phyloP scores from a whole-genome alignment of 2,797 vertebrate genomes.

The Lacerta bilineata region DNA sequence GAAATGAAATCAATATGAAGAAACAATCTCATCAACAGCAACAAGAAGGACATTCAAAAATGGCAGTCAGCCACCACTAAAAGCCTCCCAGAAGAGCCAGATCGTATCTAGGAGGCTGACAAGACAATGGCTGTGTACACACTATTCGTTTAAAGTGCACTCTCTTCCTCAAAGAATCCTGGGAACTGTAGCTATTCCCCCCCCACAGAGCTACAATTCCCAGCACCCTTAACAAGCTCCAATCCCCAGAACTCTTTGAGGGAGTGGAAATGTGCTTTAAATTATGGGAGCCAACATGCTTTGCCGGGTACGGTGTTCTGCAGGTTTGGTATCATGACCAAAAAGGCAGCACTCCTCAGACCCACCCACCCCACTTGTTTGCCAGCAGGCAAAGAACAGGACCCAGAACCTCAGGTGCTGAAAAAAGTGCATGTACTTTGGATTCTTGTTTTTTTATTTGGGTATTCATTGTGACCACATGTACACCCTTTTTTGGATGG shows the following conservation, averaged over 20 bases:
- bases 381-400: not conserved
- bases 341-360: not conserved
- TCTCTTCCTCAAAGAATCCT: too few species aligned
- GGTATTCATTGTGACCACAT: too few species aligned
- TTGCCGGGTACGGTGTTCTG: not conserved
- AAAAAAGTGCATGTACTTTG: not conserved
- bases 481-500: not conserved
- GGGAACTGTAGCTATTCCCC: too few species aligned
- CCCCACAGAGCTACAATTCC: too few species aligned
- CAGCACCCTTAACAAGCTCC: too few species aligned
- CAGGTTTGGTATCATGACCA: not conserved
- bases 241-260: too few species aligned
- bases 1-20: not conserved
- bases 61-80: not conserved
- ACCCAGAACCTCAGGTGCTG: not conserved
- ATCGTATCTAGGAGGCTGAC: not conserved
- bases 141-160: too few species aligned
- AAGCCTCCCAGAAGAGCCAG: not conserved
- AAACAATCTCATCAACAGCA: too few species aligned
- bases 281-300: not conserved
- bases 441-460: not conserved
- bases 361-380: not conserved
- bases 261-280: not conserved
- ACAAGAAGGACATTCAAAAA: not conserved
- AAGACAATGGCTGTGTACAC: not conserved